Evolutionary conservation across 2,797 vertebrate genomes (phyloP).

Genomic region (Cirrhinus mrigala): DNA sequence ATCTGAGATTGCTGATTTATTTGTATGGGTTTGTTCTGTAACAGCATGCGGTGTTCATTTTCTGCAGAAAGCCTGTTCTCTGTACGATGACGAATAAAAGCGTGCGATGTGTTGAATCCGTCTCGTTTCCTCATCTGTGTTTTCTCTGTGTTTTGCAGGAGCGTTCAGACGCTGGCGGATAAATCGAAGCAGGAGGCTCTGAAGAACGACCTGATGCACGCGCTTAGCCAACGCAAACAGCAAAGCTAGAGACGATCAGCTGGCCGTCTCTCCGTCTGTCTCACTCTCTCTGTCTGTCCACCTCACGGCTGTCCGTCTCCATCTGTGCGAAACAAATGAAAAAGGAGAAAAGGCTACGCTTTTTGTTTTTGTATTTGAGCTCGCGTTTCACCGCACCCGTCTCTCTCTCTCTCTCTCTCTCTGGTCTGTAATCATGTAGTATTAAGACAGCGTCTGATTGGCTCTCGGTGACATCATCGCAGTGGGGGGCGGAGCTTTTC

Average conservation of each 20-base stretch:
- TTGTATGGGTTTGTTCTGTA: neutral
- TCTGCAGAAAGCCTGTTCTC: too few relatives aligned
- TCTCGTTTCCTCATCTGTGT: neutral
- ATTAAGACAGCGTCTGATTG: slow-evolving; percentile 64
- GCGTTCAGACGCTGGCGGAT: slow-evolving; percentile 92
- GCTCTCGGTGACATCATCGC: slow-evolving; percentile 57
- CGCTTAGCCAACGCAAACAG: slow-evolving; percentile 96
- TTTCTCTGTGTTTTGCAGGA: slow-evolving; percentile 79
- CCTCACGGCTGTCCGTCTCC: neutral
- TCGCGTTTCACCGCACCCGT: slow-evolving; percentile 32
- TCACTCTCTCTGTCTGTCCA: slow-evolving; percentile 28
- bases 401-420: slow-evolving; percentile 56
- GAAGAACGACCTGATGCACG: slow-evolving; percentile 92
- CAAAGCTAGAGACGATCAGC: slow-evolving; percentile 84
- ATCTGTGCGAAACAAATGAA: slow-evolving; percentile 61
- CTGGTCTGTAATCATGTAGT: slow-evolving; percentile 62
- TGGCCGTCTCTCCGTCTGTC: slow-evolving; percentile 31
- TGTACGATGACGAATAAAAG: neutral
- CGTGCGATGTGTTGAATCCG: too few relatives aligned
- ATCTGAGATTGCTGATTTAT: too few relatives aligned
- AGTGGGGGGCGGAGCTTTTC: slow-evolving; percentile 15
- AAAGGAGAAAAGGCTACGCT: slow-evolving; percentile 74
- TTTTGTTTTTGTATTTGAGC: slow-evolving; percentile 66
- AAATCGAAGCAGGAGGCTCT: slow-evolving; percentile 96
- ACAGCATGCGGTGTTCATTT: neutral